These are phyloP conservation scores for Conops quadrifasciatus DNA, from an alignment of 2,888 invertebrate species.

Conservation along the genomic window DNA sequence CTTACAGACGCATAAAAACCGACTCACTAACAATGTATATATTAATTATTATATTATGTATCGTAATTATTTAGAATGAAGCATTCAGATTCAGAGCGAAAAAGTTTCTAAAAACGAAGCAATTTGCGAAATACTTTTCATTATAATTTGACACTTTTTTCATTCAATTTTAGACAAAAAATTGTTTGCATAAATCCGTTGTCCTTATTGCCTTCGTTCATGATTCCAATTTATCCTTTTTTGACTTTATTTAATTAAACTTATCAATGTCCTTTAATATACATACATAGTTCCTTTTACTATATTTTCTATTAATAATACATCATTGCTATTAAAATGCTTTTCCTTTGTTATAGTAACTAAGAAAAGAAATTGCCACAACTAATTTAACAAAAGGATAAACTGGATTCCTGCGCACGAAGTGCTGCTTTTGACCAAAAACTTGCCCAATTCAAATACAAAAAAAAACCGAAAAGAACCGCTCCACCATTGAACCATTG, in stretches of 20 bases:
- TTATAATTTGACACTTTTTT: neutral
- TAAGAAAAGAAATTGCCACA: constrained; percentile 35
- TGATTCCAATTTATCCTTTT: constrained; percentile 34
- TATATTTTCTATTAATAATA: neutral
- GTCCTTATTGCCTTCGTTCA: constrained; percentile 28
- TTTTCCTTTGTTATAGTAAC: constrained; percentile 41
- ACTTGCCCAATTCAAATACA: constrained; percentile 27
- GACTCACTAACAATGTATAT: too few relatives aligned
- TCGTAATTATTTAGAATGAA: too few relatives aligned
- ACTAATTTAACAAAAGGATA: constrained; percentile 32
- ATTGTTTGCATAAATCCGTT: neutral
- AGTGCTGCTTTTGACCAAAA: constrained; percentile 25
- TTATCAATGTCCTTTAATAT: neutral
- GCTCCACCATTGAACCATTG: constrained; percentile 14
- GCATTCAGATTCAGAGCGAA: too few relatives aligned
- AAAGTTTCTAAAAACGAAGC: too few relatives aligned
- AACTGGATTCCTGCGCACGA: constrained; percentile 37
- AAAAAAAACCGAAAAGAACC: constrained; percentile 34
- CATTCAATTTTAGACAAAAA: neutral
- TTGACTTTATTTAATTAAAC: constrained; percentile 13
- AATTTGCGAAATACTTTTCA: too few relatives aligned
- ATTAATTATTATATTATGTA: too few relatives aligned
- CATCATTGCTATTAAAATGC: constrained; percentile 26
- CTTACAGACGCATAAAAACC: too few relatives aligned
- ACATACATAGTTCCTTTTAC: neutral